Evolutionary conservation across 2,888 invertebrate species (phyloP).

Genomic region (Nomada ruficornis): DNA sequence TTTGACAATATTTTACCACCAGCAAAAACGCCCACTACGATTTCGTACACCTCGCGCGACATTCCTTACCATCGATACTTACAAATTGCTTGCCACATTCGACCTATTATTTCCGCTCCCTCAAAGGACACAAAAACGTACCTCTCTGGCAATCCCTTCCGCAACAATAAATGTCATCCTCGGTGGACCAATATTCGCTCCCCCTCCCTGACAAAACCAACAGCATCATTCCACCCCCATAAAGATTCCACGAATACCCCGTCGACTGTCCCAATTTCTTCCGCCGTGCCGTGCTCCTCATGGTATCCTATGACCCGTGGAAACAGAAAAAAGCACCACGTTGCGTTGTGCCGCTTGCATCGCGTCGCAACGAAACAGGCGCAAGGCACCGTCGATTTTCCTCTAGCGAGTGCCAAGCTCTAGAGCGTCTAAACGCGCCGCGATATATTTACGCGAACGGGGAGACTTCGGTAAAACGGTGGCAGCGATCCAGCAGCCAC

Average conservation of each 20-base stretch:
- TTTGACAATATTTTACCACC: not conserved
- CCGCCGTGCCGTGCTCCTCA: not conserved
- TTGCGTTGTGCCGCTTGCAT: not conserved
- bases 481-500: constrained; percentile 81
- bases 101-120: too few relatives aligned
- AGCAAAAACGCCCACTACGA: too few relatives aligned
- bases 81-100: too few relatives aligned
- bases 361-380: not conserved
- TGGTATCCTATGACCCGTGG: not conserved
- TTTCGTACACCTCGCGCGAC: too few relatives aligned
- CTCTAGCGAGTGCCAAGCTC: constrained; percentile 5
- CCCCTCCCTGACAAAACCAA: not conserved
- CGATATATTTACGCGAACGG: constrained; percentile 83
- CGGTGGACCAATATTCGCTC: too few relatives aligned
- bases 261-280: constrained; percentile 14
- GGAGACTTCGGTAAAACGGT: constrained; percentile 80
- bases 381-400: not conserved
- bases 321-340: not conserved
- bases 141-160: too few relatives aligned
- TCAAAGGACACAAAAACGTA: too few relatives aligned
- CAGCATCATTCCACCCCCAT: not conserved
- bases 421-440: constrained; percentile 46
- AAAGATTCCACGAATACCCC: not conserved
- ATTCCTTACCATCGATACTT: not conserved
- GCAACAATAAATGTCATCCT: too few relatives aligned